Evolutionary conservation across 2,888 invertebrate species (phyloP).

Genomic region (Achlya flavicornis): DNA sequence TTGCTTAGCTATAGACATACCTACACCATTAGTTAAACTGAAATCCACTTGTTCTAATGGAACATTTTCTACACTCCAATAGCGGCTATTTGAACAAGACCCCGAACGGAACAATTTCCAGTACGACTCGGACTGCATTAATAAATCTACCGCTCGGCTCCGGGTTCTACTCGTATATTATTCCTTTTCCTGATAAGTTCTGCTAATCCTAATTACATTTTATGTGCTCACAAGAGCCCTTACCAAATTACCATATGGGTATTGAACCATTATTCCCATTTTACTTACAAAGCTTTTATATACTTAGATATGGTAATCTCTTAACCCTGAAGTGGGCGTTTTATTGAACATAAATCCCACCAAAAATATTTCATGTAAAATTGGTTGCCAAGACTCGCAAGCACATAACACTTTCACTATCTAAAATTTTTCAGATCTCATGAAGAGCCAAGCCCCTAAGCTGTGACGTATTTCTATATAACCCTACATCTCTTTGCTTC

Average conservation of each 20-base stretch:
- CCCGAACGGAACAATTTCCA: background rate
- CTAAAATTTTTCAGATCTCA: too few relatives aligned
- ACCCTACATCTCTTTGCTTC: too few relatives aligned
- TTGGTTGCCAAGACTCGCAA: too few relatives aligned
- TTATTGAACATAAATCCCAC: background rate
- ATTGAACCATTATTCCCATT: background rate
- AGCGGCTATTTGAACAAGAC: background rate
- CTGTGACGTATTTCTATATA: too few relatives aligned
- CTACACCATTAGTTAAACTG: too few relatives aligned
- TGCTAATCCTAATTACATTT: slow-evolving; percentile 5
- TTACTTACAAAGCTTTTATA: background rate
- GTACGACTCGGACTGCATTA: background rate
- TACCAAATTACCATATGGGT: background rate
- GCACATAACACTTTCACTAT: too few relatives aligned
- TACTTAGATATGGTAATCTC: background rate
- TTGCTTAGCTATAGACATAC: too few relatives aligned
- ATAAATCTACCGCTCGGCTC: slow-evolving; percentile 9
- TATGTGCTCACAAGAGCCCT: background rate
- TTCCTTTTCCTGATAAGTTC: background rate
- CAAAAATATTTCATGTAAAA: too few relatives aligned
- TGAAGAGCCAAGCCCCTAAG: too few relatives aligned
- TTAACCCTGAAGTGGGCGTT: background rate
- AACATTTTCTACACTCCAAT: background rate
- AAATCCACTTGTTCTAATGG: too few relatives aligned
- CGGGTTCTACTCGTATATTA: slow-evolving; percentile 1